These are phyloP conservation scores for Anas bernieri DNA, from an alignment of 2,797 vertebrate genomes.

Conservation along the genomic window DNA sequence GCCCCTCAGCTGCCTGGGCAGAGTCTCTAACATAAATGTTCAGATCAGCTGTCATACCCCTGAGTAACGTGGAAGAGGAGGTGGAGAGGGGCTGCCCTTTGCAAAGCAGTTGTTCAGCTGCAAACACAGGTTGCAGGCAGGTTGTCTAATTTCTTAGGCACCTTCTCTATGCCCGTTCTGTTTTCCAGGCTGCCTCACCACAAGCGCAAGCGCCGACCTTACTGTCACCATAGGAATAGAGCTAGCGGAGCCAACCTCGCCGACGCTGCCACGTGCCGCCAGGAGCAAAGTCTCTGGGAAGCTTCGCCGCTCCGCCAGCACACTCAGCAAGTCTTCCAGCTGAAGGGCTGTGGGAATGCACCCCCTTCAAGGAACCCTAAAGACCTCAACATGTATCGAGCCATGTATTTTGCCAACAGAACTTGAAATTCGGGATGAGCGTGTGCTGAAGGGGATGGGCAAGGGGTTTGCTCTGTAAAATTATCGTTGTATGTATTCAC, in stretches of 20 bases:
- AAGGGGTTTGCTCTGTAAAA: background rate
- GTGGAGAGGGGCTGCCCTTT: no score
- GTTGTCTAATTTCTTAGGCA: background rate
- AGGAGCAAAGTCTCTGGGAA: slow-evolving; percentile 82
- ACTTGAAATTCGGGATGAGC: background rate
- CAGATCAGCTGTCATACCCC: background rate
- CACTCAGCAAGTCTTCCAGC: slow-evolving; percentile 85
- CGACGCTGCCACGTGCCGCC: slow-evolving; percentile 77
- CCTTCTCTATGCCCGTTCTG: background rate
- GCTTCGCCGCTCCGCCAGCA: slow-evolving; percentile 81
- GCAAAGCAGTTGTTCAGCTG: fast-evolving
- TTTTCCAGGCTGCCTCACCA: slow-evolving; percentile 85
- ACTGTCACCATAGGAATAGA: slow-evolving; percentile 36
- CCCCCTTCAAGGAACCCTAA: background rate
- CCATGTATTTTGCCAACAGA: background rate
- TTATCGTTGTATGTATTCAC: background rate
- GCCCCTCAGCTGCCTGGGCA: background rate
- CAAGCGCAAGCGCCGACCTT: slow-evolving; percentile 81
- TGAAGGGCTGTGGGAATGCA: slow-evolving; percentile 50
- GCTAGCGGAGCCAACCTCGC: slow-evolving; percentile 77
- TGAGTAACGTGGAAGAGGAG: background rate
- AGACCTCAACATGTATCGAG: background rate
- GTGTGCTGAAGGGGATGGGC: fast-evolving
- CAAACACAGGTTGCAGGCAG: no score
- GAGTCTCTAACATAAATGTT: fast-evolving